Evolutionary conservation across 2,797 vertebrate genomes (phyloP).

Genomic region (Harpagifer antarcticus): DNA sequence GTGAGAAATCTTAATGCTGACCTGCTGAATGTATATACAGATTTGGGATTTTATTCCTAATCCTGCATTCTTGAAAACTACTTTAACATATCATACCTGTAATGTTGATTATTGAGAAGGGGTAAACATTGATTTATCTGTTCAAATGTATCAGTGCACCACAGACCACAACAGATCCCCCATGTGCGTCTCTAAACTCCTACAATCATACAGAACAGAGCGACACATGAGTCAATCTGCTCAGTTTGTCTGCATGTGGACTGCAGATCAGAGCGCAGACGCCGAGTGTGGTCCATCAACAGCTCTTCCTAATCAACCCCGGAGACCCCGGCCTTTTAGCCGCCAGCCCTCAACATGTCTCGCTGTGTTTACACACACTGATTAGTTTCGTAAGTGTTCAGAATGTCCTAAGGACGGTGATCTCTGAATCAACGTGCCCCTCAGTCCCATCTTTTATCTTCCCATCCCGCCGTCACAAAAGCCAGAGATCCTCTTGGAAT

Average conservation of each 20-base stretch:
- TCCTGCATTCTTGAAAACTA: not conserved
- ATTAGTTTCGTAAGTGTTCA: conserved; percentile 89
- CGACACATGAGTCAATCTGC: conserved; percentile 20
- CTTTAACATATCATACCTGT: not conserved
- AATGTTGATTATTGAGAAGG: not conserved
- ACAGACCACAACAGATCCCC: conserved; percentile 14
- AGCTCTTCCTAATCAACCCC: conserved; percentile 89
- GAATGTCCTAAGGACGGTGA: conserved; percentile 86
- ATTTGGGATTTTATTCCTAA: not conserved
- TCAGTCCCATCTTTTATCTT: conserved; percentile 74
- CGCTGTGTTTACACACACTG: conserved; percentile 89
- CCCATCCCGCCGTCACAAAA: conserved; percentile 86
- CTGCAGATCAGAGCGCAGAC: conserved; percentile 71
- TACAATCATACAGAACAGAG: conserved; percentile 25
- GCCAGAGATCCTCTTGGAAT: conserved; percentile 88
- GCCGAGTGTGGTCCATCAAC: conserved; percentile 87
- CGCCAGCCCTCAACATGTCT: conserved; percentile 77
- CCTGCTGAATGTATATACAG: not conserved
- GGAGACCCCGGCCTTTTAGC: conserved; percentile 83
- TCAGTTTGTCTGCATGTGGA: conserved; percentile 49
- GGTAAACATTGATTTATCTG: conserved; percentile 6
- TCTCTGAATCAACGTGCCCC: conserved; percentile 88
- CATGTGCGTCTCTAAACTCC: conserved; percentile 19
- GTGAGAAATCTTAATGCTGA: not conserved
- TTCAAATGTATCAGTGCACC: not conserved